Conservation (phyloP, 2,797 vertebrate species). For the Sternarchorhynchus goeldii region DNA sequence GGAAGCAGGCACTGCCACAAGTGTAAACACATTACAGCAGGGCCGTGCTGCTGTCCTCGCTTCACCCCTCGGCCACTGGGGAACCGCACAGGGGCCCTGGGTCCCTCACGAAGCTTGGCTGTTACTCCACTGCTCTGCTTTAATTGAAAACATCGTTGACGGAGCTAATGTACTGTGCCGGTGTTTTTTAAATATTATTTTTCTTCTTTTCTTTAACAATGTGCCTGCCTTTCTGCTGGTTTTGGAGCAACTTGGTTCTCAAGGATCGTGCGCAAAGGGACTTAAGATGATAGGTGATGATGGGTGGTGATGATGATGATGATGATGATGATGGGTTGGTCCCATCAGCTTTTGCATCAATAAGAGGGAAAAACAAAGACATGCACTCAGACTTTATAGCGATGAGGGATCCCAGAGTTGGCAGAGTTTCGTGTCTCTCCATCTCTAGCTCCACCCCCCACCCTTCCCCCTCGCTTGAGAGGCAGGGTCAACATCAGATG, state of each 20-base stretch:
- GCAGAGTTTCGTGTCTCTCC: no score
- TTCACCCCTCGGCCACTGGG: slow-evolving; percentile 68
- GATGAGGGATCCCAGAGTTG: no score
- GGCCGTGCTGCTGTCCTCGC: slow-evolving; percentile 73
- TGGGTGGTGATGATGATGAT: slow-evolving; percentile 9
- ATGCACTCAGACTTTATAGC: no score
- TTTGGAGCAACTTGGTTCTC: slow-evolving; percentile 47
- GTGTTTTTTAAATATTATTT: slow-evolving; percentile 12
- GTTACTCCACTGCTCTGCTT: slow-evolving; percentile 72
- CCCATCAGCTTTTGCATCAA: no score
- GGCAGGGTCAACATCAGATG: no score
- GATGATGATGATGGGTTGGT: slow-evolving; percentile 17
- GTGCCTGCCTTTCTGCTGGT: slow-evolving; percentile 54
- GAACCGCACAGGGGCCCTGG: slow-evolving; percentile 52
- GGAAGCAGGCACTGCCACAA: slow-evolving; percentile 74
- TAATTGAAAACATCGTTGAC: slow-evolving; percentile 78
- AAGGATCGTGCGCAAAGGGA: slow-evolving; percentile 35
- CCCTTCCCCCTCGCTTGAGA: no score
- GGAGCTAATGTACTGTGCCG: slow-evolving; percentile 71
- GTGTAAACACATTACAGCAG: slow-evolving; percentile 79
- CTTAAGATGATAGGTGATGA: slow-evolving; percentile 40
- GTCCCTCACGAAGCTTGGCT: slow-evolving; percentile 62
- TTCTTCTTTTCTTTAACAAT: slow-evolving; percentile 24
- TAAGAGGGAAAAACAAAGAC: no score
- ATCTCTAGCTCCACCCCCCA: no score